Evolutionary conservation across 2,888 invertebrate species (phyloP).

Genomic region (Athalia cordata): DNA sequence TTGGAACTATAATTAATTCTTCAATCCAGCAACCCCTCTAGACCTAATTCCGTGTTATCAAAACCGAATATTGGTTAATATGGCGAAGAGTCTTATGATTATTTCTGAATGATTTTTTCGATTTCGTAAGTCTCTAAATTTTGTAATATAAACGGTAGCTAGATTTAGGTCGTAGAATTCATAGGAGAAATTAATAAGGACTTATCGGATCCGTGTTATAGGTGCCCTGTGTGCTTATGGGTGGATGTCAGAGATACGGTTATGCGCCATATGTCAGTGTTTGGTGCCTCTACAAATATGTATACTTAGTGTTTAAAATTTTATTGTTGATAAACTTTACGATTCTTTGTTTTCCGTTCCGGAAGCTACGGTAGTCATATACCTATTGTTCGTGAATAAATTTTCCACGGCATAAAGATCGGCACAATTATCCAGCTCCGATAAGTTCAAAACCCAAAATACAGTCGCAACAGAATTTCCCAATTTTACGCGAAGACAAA

Average conservation of each 20-base stretch:
- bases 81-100: neutral
- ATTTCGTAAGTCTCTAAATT: neutral
- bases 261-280: conserved; percentile 46
- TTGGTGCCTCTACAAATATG: conserved; percentile 43
- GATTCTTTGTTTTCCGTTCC: conserved; percentile 26
- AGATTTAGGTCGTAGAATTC: neutral
- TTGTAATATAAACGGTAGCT: too few species aligned
- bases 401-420: conserved; percentile 20
- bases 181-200: conserved; percentile 46
- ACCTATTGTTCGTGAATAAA: neutral
- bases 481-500: neutral
- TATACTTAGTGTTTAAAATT: conserved; percentile 35
- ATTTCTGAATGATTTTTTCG: neutral
- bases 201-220: conserved; percentile 42
- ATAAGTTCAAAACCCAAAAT: neutral
- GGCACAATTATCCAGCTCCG: neutral
- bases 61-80: conserved; percentile 15
- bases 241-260: conserved; percentile 43
- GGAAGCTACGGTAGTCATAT: conserved; percentile 10
- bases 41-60: conserved; percentile 30
- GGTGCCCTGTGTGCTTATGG: conserved; percentile 32
- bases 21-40: conserved; percentile 18
- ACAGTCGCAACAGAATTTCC: neutral
- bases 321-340: conserved; percentile 35
- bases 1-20: conserved; percentile 22